These are phyloP conservation scores for Himalopsyche japonica DNA, from an alignment of 2,888 invertebrate species.

Conservation along the genomic window DNA sequence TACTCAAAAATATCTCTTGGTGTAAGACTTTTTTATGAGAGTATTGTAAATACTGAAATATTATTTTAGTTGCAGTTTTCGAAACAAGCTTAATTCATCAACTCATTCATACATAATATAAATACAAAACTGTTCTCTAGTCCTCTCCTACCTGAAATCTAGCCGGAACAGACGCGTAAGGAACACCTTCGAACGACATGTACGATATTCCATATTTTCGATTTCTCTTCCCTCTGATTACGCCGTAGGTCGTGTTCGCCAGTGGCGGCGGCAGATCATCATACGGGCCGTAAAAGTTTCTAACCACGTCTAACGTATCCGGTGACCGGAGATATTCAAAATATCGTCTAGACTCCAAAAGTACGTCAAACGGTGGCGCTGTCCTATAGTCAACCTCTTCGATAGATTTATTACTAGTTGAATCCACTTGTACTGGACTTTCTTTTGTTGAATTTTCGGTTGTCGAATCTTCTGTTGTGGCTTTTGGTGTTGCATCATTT, in stretches of 20 bases:
- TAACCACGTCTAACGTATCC: not conserved
- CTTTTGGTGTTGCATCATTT: too few species aligned
- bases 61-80: too few species aligned
- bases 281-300: too few species aligned
- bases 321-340: not conserved
- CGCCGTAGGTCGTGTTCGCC: not conserved
- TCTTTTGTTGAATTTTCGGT: not conserved
- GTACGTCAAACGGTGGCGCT: not conserved
- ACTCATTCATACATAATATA: too few species aligned
- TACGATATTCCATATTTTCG: not conserved
- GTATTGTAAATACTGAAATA: too few species aligned
- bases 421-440: not conserved
- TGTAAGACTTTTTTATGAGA: too few species aligned
- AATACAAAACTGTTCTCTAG: too few species aligned
- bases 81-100: too few species aligned
- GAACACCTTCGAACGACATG: not conserved
- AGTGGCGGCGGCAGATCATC: not conserved
- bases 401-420: too few species aligned
- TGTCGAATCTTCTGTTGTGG: too few species aligned
- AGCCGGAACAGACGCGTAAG: not conserved
- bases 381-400: not conserved
- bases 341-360: not conserved
- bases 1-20: too few species aligned
- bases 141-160: slow-evolving; percentile 9
- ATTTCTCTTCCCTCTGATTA: not conserved